Evolutionary conservation across 2,113 vertebrate species (phyloP), one percentile per base, ranked within the genome.

Genomic region (Trogon melanurus): DNA sequence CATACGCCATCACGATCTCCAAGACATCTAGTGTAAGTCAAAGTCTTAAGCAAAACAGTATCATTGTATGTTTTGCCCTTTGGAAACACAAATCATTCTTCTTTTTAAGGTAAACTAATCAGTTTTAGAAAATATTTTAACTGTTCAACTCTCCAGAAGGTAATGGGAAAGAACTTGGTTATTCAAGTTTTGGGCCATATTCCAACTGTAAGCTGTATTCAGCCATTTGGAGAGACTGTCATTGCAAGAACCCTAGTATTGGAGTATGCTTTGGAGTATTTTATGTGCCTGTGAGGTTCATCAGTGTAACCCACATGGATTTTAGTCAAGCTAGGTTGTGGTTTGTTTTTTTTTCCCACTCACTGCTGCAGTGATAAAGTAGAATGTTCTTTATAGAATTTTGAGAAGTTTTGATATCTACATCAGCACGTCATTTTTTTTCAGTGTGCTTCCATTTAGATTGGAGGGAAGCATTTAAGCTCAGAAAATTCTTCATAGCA

Each of bases 1-100:
- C 50, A 11, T 11, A 64, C 32, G 23, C 10, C 17, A 21, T 56
- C 0, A 0, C 4, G 65, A 23, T 72, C 10, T 79, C 44, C 13
- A 47, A 71, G 47, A 45, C 3, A 60, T 13, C 6, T 65, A 10
- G 3, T 81, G 11, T 57, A 95, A 86, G 15, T 66, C 36, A 62
- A 79, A 75, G 22, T 38, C 51, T 38, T 62, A 27, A 73, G 9
- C 16, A 71, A 83, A 74, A 66, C 1, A 60, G 44, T 22, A 27
- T 23, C 32, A 56, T 18, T 85, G 10, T 8, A 5, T 11, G 50
- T 62, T 87, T 73, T 78, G 15, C 2, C 15, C 11, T 15, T 72
- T 45, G 27, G 11, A 54, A 50, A 80, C 79, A 51, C 1, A 74
- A 53, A 74, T 30, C 2, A 8, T 25, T 19, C 22, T 44, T 47